phyloP scores from a whole-genome alignment of 2,888 invertebrate genomes.

The Nephrotoma guestfalica region DNA sequence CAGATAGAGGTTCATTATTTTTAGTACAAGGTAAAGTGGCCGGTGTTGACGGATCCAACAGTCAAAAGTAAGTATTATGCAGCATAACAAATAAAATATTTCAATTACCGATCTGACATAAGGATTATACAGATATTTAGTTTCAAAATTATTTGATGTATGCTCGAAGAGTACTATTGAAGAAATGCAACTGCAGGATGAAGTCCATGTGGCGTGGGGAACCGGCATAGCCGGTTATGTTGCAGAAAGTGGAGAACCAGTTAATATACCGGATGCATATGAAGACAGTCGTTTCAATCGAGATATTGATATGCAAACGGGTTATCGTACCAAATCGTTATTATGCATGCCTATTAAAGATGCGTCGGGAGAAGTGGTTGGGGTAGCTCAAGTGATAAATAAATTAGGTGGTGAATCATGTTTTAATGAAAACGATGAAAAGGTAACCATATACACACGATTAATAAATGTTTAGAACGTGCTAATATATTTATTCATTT shows the following conservation, averaged over 20 bases:
- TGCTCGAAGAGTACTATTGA: constrained; percentile 83
- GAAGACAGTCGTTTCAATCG: constrained; percentile 86
- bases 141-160: constrained; percentile 90
- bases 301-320: constrained; percentile 84
- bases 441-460: constrained; percentile 19
- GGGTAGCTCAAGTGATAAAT: constrained; percentile 93
- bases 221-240: constrained; percentile 91
- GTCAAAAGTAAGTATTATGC: constrained; percentile 24
- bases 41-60: constrained; percentile 25
- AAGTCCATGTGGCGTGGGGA: constrained; percentile 89
- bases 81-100: not conserved
- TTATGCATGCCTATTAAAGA: constrained; percentile 95
- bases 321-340: constrained; percentile 82
- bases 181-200: constrained; percentile 85
- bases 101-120: not conserved
- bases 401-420: constrained; percentile 64
- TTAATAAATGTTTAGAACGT: not conserved
- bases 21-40: constrained; percentile 60
- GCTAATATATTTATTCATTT: not conserved
- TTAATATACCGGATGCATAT: constrained; percentile 93
- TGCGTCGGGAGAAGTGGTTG: constrained; percentile 86
- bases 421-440: constrained; percentile 75
- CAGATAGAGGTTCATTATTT: constrained; percentile 86
- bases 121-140: constrained; percentile 48
- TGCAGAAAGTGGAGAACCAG: constrained; percentile 80